These are phyloP conservation scores for Diachasma alloeum DNA, from an alignment of 1,140 invertebrate genomes.

Conservation along the genomic window DNA sequence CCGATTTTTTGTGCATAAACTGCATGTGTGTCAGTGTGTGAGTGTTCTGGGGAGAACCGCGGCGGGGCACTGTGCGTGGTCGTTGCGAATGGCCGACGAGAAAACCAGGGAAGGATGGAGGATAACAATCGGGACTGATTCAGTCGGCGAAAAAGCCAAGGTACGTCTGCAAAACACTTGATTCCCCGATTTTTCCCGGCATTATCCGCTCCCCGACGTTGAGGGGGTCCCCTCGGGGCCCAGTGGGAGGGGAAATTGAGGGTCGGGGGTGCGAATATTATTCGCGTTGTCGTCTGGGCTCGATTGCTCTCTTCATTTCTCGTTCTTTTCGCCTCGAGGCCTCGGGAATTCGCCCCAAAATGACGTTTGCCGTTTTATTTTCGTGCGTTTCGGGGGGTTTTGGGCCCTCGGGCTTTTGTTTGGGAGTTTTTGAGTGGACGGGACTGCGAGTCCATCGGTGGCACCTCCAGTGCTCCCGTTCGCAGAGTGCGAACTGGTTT, in stretches of 20 bases:
- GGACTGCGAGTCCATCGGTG: background rate
- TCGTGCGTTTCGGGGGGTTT: too few relatives aligned
- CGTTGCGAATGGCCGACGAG: conserved; percentile 25
- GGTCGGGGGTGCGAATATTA: too few relatives aligned
- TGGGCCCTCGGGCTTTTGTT: background rate
- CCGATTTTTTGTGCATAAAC: too few relatives aligned
- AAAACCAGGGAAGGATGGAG: conserved; percentile 29
- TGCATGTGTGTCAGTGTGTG: too few relatives aligned
- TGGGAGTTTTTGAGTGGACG: background rate
- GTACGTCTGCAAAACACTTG: background rate
- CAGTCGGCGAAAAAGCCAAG: conserved; percentile 23
- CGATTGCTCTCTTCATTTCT: too few relatives aligned
- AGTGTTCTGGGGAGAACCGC: conserved; percentile 20
- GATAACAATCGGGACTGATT: conserved; percentile 29
- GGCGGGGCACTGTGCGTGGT: conserved; percentile 27
- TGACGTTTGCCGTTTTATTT: too few relatives aligned
- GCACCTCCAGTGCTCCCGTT: conserved; percentile 12
- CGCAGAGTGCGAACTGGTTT: conserved; percentile 33
- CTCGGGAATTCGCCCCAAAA: too few relatives aligned
- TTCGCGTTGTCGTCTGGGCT: too few relatives aligned
- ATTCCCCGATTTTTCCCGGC: background rate
- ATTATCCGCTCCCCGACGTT: too few relatives aligned
- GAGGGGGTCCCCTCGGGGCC: too few relatives aligned
- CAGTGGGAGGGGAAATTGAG: too few relatives aligned
- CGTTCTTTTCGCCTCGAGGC: too few relatives aligned